Conservation (phyloP, 2,888 invertebrate genomes). For the Horisme vitalbata region DNA sequence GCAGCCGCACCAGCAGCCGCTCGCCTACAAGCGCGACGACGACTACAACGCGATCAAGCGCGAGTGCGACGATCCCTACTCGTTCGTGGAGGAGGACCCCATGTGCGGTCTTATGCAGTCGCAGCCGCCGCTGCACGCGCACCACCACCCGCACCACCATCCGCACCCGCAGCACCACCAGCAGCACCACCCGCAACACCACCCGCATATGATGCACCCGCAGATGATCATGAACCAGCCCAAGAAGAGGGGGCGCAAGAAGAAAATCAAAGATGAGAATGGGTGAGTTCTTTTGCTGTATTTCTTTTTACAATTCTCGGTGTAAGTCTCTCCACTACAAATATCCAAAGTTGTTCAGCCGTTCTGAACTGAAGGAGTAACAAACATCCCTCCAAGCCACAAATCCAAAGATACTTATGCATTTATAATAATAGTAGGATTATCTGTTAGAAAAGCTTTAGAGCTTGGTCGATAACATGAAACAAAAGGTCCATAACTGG, state of each 20-base stretch:
- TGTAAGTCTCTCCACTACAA: too few species aligned
- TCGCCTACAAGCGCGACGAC: slow-evolving; percentile 61
- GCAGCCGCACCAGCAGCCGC: slow-evolving; percentile 29
- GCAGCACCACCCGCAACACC: slow-evolving; percentile 63
- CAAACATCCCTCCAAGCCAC: too few species aligned
- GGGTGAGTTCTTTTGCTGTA: slow-evolving; percentile 62
- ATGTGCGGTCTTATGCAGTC: slow-evolving; percentile 82
- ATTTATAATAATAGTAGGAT: too few species aligned
- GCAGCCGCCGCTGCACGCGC: slow-evolving; percentile 49
- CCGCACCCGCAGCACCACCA: slow-evolving; percentile 54
- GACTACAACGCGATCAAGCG: slow-evolving; percentile 79
- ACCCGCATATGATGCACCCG: slow-evolving; percentile 66
- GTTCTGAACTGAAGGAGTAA: too few species aligned
- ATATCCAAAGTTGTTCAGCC: too few species aligned
- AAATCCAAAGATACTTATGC: too few species aligned
- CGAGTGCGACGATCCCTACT: slow-evolving; percentile 90
- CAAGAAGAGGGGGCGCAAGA: slow-evolving; percentile 93
- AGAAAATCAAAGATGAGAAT: slow-evolving; percentile 88
- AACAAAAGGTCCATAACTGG: too few species aligned
- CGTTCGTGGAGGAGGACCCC: slow-evolving; percentile 92
- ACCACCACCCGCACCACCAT: slow-evolving; percentile 57
- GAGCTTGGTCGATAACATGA: too few species aligned
- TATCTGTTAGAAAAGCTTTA: too few species aligned
- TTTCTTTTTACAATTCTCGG: too few species aligned
- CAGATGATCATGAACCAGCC: slow-evolving; percentile 83